Percentiles rank a stretch among this genome's conserved stretches.
Conservation (phyloP, 2,113 vertebrate species). For the Smithornis capensis region DNA sequence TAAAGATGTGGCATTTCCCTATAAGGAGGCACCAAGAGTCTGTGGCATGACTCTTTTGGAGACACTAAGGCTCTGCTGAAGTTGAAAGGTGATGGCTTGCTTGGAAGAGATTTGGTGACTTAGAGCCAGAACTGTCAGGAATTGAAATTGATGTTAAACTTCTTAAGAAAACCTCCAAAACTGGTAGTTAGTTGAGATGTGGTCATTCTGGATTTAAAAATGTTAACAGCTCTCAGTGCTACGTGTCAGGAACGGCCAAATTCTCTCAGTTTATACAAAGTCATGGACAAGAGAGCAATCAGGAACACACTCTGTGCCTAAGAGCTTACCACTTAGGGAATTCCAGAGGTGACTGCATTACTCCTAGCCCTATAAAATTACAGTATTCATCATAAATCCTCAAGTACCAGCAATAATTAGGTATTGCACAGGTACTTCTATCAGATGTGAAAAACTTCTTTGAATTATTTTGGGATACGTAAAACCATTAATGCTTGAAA, state of each 20-base stretch:
- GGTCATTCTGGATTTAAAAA: background rate
- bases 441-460: background rate
- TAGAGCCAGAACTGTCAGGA: background rate
- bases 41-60: background rate
- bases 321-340: background rate
- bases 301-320: background rate
- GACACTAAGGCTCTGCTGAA: background rate
- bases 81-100: background rate
- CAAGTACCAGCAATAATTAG: background rate
- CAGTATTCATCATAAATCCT: background rate
- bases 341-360: background rate
- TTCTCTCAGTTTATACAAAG: background rate
- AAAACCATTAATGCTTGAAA: background rate
- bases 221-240: background rate
- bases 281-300: background rate
- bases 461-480: background rate
- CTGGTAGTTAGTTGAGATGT: background rate
- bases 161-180: background rate
- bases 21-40: background rate
- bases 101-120: background rate
- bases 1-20: background rate
- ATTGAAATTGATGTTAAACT: background rate
- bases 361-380: background rate
- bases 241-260: background rate
- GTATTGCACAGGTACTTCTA: background rate